These are phyloP conservation scores for Agapostemon virescens DNA, from an alignment of 2,888 invertebrate species.

Conservation along the genomic window DNA sequence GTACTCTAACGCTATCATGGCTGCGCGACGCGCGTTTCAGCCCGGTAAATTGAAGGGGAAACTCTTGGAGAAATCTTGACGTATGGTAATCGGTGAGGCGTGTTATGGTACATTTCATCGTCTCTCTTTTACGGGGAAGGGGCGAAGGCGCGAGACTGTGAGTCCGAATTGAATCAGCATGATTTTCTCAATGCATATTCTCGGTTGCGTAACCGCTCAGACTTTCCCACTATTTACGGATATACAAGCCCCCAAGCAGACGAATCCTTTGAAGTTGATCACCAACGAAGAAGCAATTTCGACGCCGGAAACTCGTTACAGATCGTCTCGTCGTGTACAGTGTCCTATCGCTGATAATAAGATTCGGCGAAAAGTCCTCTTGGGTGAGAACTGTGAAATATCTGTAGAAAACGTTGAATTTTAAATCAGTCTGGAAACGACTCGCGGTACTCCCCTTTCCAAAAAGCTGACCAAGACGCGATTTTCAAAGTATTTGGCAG, in stretches of 20 bases:
- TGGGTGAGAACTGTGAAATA: background rate
- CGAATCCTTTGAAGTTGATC: slow-evolving; percentile 64
- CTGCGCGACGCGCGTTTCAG: background rate
- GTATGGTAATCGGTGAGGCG: slow-evolving; percentile 53
- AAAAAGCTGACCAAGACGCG: too few relatives aligned
- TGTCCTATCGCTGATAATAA: slow-evolving; percentile 14
- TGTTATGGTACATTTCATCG: slow-evolving; percentile 41
- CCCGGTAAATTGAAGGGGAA: slow-evolving; percentile 22
- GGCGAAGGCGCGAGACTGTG: slow-evolving; percentile 36
- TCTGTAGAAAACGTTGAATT: background rate
- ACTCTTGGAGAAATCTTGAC: slow-evolving; percentile 42
- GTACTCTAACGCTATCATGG: background rate
- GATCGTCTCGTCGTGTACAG: slow-evolving; percentile 33
- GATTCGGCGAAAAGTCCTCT: background rate
- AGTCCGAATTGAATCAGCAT: slow-evolving; percentile 58
- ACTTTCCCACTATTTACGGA: slow-evolving; percentile 24
- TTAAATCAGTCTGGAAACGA: background rate
- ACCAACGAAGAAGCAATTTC: slow-evolving; percentile 68
- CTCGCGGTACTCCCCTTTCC: background rate
- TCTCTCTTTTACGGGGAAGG: slow-evolving; percentile 25
- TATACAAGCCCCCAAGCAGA: slow-evolving; percentile 27
- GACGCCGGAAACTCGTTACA: slow-evolving; percentile 26
- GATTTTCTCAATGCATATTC: slow-evolving; percentile 54
- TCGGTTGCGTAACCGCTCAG: slow-evolving; percentile 56
- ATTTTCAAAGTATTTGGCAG: too few relatives aligned